These are phyloP conservation scores for Pyrochroa serraticornis DNA, from an alignment of 2,888 invertebrate genomes.

Conservation along the genomic window DNA sequence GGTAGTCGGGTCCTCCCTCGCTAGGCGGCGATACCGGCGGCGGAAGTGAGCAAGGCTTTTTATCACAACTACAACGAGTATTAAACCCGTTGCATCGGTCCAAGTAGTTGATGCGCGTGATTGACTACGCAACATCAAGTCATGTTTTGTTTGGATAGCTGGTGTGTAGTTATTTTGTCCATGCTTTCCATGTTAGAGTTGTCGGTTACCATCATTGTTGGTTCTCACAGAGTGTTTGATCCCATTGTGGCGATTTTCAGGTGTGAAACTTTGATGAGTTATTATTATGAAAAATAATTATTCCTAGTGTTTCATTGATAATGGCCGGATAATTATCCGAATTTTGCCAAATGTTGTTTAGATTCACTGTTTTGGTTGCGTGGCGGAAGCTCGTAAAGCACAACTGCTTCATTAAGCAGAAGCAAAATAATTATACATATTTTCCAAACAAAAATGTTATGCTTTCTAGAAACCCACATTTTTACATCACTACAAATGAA, in stretches of 20 bases:
- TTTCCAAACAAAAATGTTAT: constrained; percentile 42
- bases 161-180: constrained; percentile 29
- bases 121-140: background rate
- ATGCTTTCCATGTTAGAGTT: constrained; percentile 17
- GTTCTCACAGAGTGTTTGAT: constrained; percentile 4
- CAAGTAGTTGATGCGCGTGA: constrained; percentile 35
- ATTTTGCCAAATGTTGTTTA: background rate
- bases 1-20: constrained; percentile 44
- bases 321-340: constrained; percentile 12
- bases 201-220: constrained; percentile 9
- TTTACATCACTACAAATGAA: constrained; percentile 30
- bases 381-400: constrained; percentile 6
- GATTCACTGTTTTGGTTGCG: too few relatives aligned
- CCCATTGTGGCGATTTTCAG: too few relatives aligned
- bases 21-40: constrained; percentile 41
- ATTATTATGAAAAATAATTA: too few relatives aligned
- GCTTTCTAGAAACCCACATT: constrained; percentile 39
- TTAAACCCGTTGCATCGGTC: constrained; percentile 43
- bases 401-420: constrained; percentile 37
- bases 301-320: background rate
- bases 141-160: constrained; percentile 29
- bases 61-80: constrained; percentile 50
- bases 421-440: constrained; percentile 37
- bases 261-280: too few relatives aligned
- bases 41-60: constrained; percentile 55